Evolutionary conservation across 2,113 vertebrate species (phyloP), one percentile per base, ranked within the genome.

Genomic region (Corythornis cristatus): DNA sequence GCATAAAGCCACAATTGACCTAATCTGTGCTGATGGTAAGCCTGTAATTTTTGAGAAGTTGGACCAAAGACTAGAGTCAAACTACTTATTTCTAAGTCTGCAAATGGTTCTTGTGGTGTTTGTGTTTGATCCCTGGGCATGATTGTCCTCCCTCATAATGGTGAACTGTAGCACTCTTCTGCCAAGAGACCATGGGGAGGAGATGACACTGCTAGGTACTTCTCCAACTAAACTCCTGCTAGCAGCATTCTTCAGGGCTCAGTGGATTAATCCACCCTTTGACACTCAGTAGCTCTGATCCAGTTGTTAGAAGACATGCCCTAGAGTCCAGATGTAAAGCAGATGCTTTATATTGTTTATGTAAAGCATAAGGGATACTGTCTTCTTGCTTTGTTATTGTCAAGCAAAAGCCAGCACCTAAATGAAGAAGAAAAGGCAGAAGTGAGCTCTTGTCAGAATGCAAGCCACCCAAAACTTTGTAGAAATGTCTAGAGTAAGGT

Each of bases 341-440:
- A 35, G 45, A 18, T 89, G 79, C n/a, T 50, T 60, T 68, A 16
- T 53, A 15, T 48, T 68, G 20, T 72, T 89, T 21, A n/a, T 48
- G 11, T 58, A 45, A 83, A 77, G 60, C 37, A 17, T 35, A 64
- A 53, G 67, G 35, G n/a, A 23, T 15, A 2, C 31, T 45, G 73
- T 29, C 22, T 0, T 86, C 71, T 88, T 90, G 72, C 28, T 77
- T 80, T 60, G 29, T 73, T 87, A 19, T 28, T 90, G 58, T 78
- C 45, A 73, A 80, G 67, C 62, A n/a, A 68, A 91, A 93, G 67
- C 50, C 71, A 88, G 79, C 71, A 61, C 42, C 62, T 73, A 66
- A 85, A 73, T 57, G 64, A 76, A 80, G 88, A 89, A 56, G 50
- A 86, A 75, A 94, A 91, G 71, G 62, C 58, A 83, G 72, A 87